Evolutionary conservation across 2,888 invertebrate species (phyloP).

Genomic region (Drosophila sordidapex): DNA sequence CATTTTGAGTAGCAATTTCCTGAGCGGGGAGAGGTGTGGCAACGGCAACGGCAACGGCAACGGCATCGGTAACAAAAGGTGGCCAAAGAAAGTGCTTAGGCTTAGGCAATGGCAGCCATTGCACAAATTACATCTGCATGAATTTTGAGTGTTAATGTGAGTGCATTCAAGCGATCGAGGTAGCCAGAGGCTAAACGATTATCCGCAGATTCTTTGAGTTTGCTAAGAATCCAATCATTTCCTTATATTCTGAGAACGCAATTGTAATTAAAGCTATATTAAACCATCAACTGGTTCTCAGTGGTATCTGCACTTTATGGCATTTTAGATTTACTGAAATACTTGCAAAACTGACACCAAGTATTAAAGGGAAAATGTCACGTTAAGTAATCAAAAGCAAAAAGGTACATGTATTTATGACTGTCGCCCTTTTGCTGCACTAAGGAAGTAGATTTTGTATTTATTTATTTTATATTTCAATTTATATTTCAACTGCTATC

Average conservation of each 20-base stretch:
- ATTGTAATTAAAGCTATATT: neutral
- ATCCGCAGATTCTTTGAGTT: constrained; percentile 17
- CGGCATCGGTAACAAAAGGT: neutral
- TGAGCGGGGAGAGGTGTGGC: constrained; percentile 20
- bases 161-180: constrained; percentile 51
- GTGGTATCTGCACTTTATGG: neutral
- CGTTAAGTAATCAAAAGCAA: neutral
- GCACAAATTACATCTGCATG: constrained; percentile 42
- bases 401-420: neutral
- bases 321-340: neutral
- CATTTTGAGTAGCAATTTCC: constrained; percentile 75
- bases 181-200: constrained; percentile 1
- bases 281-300: neutral
- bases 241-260: neutral
- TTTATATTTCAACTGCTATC: neutral
- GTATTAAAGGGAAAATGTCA: neutral
- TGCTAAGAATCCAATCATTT: neutral
- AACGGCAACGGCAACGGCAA: constrained; percentile 6
- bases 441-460: too few relatives aligned
- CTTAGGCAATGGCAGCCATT: constrained; percentile 27
- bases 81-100: constrained; percentile 33
- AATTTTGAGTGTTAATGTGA: constrained; percentile 30
- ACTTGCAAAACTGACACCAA: neutral
- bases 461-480: too few relatives aligned
- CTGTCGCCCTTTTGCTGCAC: neutral